Evolutionary conservation across 1,140 invertebrate species (phyloP).

Genomic region (Trichonephila clavipes): DNA sequence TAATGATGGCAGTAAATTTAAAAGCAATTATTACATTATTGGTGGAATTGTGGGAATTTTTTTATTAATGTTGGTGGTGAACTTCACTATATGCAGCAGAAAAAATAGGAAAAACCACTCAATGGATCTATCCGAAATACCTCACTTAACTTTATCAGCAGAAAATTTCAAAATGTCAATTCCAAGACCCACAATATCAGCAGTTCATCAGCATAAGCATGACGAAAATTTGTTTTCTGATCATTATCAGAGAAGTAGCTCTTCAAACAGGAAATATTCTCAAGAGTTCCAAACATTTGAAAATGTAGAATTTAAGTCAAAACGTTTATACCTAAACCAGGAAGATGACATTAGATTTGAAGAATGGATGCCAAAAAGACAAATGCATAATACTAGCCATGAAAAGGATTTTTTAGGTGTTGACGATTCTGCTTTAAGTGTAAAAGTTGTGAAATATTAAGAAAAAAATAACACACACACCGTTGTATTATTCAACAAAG

Average conservation of each 20-base stretch:
- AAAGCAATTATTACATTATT: neutral
- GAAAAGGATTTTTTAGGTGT: neutral
- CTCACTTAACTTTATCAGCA: neutral
- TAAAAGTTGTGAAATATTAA: constrained; percentile 1
- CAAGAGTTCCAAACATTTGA: neutral
- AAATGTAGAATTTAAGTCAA: neutral
- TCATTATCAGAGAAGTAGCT: neutral
- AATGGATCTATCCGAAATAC: neutral
- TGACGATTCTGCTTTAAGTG: neutral
- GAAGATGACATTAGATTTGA: neutral
- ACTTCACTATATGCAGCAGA: neutral
- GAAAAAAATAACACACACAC: neutral
- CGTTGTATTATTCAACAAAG: neutral
- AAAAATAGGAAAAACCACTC: constrained; percentile 1
- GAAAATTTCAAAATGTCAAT: constrained; percentile 24
- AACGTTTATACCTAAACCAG: neutral
- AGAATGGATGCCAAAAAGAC: neutral
- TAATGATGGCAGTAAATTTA: neutral
- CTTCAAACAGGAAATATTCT: neutral
- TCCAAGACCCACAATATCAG: neutral
- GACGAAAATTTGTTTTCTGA: neutral
- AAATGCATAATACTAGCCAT: neutral
- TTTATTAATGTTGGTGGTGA: neutral
- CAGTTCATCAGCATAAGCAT: neutral
- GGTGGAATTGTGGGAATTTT: neutral